Conservation (phyloP, 2,888 invertebrate species). For the Drosophila bunnanda region DNA sequence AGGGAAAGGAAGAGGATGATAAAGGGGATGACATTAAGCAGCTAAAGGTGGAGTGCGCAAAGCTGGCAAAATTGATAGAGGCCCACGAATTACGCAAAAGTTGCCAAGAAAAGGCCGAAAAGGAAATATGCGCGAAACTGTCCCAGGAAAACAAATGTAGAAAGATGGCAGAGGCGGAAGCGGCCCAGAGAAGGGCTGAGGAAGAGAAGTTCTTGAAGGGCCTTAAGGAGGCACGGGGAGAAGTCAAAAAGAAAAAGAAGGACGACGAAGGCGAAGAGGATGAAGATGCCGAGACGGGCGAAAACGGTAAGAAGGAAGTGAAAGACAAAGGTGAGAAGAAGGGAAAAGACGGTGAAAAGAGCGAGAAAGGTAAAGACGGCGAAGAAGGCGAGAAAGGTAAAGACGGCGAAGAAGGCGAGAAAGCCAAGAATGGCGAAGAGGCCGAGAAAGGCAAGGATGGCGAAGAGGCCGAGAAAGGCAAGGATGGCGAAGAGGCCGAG, state of each 20-base stretch:
- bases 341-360: neutral
- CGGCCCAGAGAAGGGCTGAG: slow-evolving; percentile 6
- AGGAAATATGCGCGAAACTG: neutral
- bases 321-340: neutral
- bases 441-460: no score
- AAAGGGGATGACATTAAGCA: neutral
- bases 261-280: neutral
- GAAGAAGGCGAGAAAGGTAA: neutral
- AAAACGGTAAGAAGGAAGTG: neutral
- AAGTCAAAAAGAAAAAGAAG: neutral
- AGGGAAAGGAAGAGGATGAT: slow-evolving; percentile 2
- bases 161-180: neutral
- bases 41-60: neutral
- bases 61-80: neutral
- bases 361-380: neutral
- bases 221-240: slow-evolving; percentile 4
- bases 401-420: neutral
- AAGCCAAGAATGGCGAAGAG: neutral
- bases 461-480: neutral
- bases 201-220: slow-evolving; percentile 6
- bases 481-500: neutral
- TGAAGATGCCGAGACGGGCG: neutral
- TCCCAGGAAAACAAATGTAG: neutral
- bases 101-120: neutral
- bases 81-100: neutral